These are phyloP conservation scores for Diphyllodes magnificus DNA, from an alignment of 2,113 vertebrate genomes.

Conservation along the genomic window DNA sequence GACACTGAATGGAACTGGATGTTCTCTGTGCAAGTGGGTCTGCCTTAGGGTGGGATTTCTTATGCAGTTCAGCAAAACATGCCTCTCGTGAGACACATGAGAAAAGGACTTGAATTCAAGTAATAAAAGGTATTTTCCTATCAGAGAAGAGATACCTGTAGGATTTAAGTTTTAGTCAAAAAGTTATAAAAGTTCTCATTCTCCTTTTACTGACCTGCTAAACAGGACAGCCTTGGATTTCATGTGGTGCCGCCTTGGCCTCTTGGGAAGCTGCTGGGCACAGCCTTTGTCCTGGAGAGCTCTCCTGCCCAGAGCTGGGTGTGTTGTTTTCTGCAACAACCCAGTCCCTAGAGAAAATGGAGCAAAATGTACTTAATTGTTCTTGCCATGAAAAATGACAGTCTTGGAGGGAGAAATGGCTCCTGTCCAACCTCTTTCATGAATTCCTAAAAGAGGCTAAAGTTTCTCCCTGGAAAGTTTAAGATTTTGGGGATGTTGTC, in stretches of 20 bases:
- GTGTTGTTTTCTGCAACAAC: neutral
- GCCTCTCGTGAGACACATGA: fast-evolving
- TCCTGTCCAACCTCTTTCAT: neutral
- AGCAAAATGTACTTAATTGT: neutral
- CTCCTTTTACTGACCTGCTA: neutral
- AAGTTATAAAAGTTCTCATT: neutral
- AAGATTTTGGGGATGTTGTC: neutral
- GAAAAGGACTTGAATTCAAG: neutral
- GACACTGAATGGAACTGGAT: neutral
- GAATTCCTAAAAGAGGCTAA: neutral
- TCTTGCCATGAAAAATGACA: neutral
- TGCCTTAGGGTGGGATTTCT: neutral
- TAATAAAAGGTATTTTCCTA: neutral
- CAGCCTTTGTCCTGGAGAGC: neutral
- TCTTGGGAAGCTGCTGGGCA: neutral
- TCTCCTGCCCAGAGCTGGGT: neutral
- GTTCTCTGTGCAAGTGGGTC: neutral
- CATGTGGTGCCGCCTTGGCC: fast-evolving
- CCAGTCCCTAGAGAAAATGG: neutral
- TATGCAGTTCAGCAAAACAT: neutral
- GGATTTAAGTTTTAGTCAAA: neutral
- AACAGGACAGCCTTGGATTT: neutral
- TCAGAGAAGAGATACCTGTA: neutral
- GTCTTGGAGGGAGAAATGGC: neutral
- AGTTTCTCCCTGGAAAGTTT: neutral